phyloP scores from a whole-genome alignment of 2,113 vertebrate genomes.

The Addax nasomaculatus region DNA sequence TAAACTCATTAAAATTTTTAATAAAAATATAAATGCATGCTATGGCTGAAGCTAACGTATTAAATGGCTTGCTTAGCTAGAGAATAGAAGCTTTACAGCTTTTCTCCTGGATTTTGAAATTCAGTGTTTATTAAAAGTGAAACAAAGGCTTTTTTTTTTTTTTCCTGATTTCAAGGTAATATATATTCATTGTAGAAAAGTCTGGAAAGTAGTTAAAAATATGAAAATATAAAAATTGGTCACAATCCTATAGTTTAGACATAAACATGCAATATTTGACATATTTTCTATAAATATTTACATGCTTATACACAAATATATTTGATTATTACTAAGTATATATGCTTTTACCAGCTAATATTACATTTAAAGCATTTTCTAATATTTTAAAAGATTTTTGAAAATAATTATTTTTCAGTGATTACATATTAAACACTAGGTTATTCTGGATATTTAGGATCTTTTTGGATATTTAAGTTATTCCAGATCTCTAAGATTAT shows the following conservation, averaged over 20 bases:
- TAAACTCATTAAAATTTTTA: slow-evolving; percentile 68
- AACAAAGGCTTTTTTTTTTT: slow-evolving; percentile 16
- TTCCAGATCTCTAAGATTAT: background rate
- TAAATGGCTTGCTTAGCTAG: slow-evolving; percentile 59
- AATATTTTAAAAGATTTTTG: background rate
- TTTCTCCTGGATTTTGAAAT: slow-evolving; percentile 60
- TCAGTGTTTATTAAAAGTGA: slow-evolving; percentile 47
- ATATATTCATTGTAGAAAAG: background rate
- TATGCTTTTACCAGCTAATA: background rate
- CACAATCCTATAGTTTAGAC: background rate
- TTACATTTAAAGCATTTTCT: background rate
- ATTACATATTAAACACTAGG: background rate
- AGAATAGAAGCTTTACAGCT: slow-evolving; percentile 34
- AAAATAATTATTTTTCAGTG: background rate
- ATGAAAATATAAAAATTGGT: background rate
- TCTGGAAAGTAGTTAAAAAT: slow-evolving; percentile 2
- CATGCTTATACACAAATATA: background rate
- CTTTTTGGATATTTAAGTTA: background rate
- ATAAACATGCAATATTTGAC: background rate
- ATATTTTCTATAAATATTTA: slow-evolving; percentile 1
- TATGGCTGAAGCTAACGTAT: slow-evolving; percentile 54
- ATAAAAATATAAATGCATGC: slow-evolving; percentile 65
- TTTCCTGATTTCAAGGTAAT: background rate
- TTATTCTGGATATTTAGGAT: background rate
- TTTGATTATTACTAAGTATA: background rate